These are phyloP conservation scores for Drosophila setifemur DNA, from an alignment of 1,140 invertebrate genomes.

Conservation along the genomic window DNA sequence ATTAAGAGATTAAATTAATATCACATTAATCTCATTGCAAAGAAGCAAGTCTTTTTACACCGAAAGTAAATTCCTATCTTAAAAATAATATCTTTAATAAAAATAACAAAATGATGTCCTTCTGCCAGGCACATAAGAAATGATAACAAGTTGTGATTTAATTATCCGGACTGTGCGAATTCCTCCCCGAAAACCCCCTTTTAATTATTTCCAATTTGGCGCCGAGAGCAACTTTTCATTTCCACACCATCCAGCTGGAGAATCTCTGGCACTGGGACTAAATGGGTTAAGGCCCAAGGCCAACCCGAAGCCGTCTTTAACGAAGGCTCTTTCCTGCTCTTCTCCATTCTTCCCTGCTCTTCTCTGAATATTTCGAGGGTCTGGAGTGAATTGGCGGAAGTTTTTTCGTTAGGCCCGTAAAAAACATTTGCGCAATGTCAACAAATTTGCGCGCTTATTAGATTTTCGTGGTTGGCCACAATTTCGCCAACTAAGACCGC, in stretches of 20 bases:
- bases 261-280: constrained; percentile 18
- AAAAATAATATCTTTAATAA: too few relatives aligned
- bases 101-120: too few relatives aligned
- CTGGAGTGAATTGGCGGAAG: constrained; percentile 16
- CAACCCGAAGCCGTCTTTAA: constrained; percentile 28
- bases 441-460: constrained; percentile 81
- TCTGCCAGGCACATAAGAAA: too few relatives aligned
- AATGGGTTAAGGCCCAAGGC: constrained; percentile 46
- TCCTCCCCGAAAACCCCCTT: background rate
- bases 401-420: constrained; percentile 59
- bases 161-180: background rate
- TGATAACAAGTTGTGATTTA: too few relatives aligned
- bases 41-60: too few relatives aligned
- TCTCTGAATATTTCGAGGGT: too few relatives aligned
- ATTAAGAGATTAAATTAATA: too few relatives aligned
- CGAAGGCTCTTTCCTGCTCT: constrained; percentile 7
- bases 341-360: background rate
- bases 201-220: constrained; percentile 31
- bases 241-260: constrained; percentile 9
- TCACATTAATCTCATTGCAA: too few relatives aligned
- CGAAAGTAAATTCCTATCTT: too few relatives aligned
- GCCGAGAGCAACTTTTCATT: constrained; percentile 12
- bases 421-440: constrained; percentile 81
- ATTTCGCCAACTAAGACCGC: constrained; percentile 80
- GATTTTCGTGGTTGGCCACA: constrained; percentile 80